Conservation (phyloP, 2,113 vertebrate species). For the Plestiodon gilberti region DNA sequence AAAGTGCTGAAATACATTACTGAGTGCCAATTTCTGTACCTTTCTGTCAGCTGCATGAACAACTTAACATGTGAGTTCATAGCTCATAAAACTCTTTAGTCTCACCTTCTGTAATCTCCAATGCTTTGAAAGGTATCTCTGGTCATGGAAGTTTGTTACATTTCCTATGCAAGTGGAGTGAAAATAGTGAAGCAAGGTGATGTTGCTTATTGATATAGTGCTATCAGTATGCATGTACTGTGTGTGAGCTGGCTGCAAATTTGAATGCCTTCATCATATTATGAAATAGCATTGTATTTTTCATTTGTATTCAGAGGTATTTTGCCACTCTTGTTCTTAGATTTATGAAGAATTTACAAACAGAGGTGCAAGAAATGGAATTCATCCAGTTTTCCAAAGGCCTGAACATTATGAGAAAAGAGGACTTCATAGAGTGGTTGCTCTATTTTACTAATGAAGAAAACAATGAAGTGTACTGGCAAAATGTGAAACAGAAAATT, state of each 20-base stretch:
- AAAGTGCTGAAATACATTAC: not conserved
- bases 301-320: not conserved
- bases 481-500: conserved; percentile 90
- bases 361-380: conserved; percentile 97
- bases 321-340: conserved; percentile 69
- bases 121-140: not conserved
- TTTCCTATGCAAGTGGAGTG: not conserved
- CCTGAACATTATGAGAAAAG: conserved; percentile 92
- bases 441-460: conserved; percentile 95
- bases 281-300: not conserved
- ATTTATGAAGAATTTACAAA: conserved; percentile 96
- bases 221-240: not conserved
- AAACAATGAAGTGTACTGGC: conserved; percentile 93
- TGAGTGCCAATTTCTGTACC: not conserved
- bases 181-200: not conserved
- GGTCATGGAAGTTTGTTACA: not conserved
- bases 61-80: not conserved
- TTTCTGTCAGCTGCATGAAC: not conserved
- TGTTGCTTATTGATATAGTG: not conserved
- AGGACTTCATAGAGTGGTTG: conserved; percentile 96
- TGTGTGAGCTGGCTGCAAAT: not conserved
- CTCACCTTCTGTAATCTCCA: not conserved
- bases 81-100: not conserved
- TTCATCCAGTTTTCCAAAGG: conserved; percentile 96
- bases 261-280: not conserved